Evolutionary conservation across 1,140 invertebrate genomes (phyloP), one percentile per base, ranked within the genome.

Genomic region (Triops longicaudatus): DNA sequence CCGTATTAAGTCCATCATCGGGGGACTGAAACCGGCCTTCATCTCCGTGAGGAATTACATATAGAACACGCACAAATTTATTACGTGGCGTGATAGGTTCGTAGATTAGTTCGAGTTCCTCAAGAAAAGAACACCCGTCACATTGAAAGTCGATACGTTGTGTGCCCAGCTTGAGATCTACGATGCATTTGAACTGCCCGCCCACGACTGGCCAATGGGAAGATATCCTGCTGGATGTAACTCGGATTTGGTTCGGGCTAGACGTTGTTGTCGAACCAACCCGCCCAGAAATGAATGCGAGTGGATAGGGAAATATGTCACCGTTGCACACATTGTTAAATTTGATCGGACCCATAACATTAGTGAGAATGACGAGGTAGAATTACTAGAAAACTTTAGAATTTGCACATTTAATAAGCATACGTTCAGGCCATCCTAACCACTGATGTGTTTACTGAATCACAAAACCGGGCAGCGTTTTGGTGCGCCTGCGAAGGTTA

Each of bases 1-100:
- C 85, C 5, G 89, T 89, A 81, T 89, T 89, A 79, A 91, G 88
- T 79, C 90, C 85, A 11, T 86, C 85, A n/a, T 84, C 81, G 1
- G 92, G 91, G 76, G 90, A 90, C 86, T 94, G 92, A 83, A 95
- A 95, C 80, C 85, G 87, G 14, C 93, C 93, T 85, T 92, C 89
- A 82, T 94, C 90, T 26, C 88, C 89, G 73, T 88, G 84, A 82
- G 91, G 92, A 78, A 93, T 87, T 73, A 94, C 88, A 81, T 92
- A 93, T 10, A 93, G n/a, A 0, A 77, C 72, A 42, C 72, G 37
- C 11, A 77, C 10, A 43, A 73, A 41, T 43, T 73, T 73, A 42
- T 73, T 31, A 73, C 71, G 42, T n/a, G 41, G 10, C 22, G 50
- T 22, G 50, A 63, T 22, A 63, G 50, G 50, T 22, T 63, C 50